Evolutionary conservation across 1,140 invertebrate species (phyloP).

Genomic region (Neotoxoptera formosana): DNA sequence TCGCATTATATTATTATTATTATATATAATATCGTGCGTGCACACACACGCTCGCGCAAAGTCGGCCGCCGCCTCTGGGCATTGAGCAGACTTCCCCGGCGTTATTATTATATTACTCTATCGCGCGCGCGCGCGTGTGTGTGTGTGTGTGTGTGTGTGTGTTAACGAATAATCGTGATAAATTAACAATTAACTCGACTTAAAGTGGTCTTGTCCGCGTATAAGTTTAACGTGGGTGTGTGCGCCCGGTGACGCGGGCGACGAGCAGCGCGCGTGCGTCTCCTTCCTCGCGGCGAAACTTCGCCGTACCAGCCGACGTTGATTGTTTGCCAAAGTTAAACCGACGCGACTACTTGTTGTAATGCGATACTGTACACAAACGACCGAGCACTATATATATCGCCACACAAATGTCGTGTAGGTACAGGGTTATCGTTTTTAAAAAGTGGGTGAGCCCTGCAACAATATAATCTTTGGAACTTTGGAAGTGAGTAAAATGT

Average conservation of each 20-base stretch:
- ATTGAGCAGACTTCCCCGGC: not conserved
- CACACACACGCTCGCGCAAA: not conserved
- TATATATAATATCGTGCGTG: not conserved
- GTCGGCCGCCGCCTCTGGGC: too few species aligned
- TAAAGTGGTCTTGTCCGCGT: conserved; percentile 39
- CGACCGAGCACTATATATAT: not conserved
- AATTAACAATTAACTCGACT: conserved; percentile 56
- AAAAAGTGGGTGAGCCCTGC: too few species aligned
- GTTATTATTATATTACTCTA: too few species aligned
- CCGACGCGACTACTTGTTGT: conserved; percentile 51
- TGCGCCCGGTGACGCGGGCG: not conserved
- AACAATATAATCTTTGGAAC: too few species aligned
- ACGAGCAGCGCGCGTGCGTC: not conserved
- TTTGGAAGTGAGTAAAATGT: too few species aligned
- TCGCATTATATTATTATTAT: too few species aligned
- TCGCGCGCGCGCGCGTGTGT: too few species aligned
- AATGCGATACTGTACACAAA: not conserved
- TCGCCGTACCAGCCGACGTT: not conserved
- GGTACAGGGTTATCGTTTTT: not conserved
- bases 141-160: too few species aligned
- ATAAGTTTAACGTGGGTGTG: not conserved
- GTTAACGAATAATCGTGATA: conserved; percentile 48
- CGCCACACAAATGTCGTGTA: not conserved
- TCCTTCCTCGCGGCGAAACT: not conserved
- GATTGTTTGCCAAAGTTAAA: conserved; percentile 53